These are phyloP conservation scores for Nothocercus julius DNA, from an alignment of 2,113 vertebrate species.

Conservation along the genomic window DNA sequence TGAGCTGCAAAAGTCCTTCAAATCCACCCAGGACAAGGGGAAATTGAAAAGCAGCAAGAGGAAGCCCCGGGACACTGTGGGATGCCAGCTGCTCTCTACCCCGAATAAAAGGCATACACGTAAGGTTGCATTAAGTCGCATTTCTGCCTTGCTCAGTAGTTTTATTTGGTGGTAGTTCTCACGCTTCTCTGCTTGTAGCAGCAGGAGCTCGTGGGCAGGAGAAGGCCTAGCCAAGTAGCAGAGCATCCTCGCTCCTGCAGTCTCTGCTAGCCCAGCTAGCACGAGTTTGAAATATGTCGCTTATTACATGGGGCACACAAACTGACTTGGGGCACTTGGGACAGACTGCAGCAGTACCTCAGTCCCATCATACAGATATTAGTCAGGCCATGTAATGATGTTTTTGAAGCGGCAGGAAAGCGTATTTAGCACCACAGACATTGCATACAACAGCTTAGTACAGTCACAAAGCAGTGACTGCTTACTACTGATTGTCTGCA, in stretches of 20 bases:
- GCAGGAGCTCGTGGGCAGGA: neutral
- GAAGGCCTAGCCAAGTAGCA: neutral
- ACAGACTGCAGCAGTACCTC: neutral
- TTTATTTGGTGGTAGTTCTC: neutral
- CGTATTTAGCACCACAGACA: neutral
- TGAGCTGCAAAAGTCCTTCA: constrained; percentile 37
- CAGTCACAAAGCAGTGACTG: neutral
- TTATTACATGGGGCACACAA: neutral
- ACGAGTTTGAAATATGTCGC: neutral
- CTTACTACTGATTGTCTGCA: neutral
- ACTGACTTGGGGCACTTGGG: neutral
- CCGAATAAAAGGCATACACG: neutral
- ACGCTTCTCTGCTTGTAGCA: neutral
- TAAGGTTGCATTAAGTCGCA: neutral
- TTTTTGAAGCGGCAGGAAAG: constrained; percentile 1
- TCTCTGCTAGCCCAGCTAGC: neutral
- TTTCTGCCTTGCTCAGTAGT: neutral
- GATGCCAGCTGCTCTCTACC: neutral
- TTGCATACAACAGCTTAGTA: constrained; percentile 7
- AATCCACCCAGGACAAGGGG: constrained; percentile 24
- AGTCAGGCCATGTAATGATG: neutral
- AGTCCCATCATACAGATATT: neutral
- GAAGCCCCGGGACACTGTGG: neutral
- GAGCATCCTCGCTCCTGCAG: neutral
- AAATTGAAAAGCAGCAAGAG: constrained; percentile 43